A percentile compares a stretch with the other conserved stretches of the same genome.
Evolutionary conservation across 2,113 vertebrate species (phyloP).

Genomic region (Nothobranchius furzeri): DNA sequence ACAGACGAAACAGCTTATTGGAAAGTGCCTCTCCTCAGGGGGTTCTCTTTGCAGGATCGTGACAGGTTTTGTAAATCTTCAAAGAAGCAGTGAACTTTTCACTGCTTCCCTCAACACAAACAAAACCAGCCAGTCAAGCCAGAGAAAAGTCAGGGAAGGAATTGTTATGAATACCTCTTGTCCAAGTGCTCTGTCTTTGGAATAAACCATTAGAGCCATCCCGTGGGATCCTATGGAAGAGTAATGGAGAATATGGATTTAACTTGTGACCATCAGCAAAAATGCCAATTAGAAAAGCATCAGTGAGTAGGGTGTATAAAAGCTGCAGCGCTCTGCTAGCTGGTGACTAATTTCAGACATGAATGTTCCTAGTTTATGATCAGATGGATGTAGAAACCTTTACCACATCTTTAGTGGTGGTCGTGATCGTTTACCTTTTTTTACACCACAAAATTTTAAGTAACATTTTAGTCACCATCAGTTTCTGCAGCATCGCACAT

Average conservation of each 20-base stretch:
- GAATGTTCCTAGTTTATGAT: slow-evolving; percentile 22
- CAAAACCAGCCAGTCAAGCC: slow-evolving; percentile 36
- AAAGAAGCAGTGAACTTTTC: slow-evolving; percentile 60
- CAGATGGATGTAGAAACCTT: neutral
- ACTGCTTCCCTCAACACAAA: slow-evolving; percentile 15
- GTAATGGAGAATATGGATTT: slow-evolving; percentile 78
- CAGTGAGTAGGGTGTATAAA: slow-evolving; percentile 50
- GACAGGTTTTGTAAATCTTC: slow-evolving; percentile 64
- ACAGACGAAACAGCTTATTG: slow-evolving; percentile 61
- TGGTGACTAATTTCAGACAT: slow-evolving; percentile 55
- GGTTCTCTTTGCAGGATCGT: slow-evolving; percentile 52
- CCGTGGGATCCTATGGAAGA: slow-evolving; percentile 51
- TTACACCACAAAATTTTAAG: too few relatives aligned
- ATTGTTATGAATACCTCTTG: slow-evolving; percentile 49
- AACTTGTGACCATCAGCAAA: slow-evolving; percentile 77
- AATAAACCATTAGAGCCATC: slow-evolving; percentile 67
- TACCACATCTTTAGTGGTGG: neutral
- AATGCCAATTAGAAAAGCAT: slow-evolving; percentile 78
- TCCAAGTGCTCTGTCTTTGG: slow-evolving; percentile 63
- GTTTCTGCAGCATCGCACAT: neutral
- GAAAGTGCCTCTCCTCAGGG: slow-evolving; percentile 44
- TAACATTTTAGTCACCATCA: neutral
- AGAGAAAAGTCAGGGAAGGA: slow-evolving; percentile 23
- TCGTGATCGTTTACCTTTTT: neutral
- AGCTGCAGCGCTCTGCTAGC: slow-evolving; percentile 42